phyloP scores from a whole-genome alignment of 1,140 invertebrate genomes.

The Aplysia californica region DNA sequence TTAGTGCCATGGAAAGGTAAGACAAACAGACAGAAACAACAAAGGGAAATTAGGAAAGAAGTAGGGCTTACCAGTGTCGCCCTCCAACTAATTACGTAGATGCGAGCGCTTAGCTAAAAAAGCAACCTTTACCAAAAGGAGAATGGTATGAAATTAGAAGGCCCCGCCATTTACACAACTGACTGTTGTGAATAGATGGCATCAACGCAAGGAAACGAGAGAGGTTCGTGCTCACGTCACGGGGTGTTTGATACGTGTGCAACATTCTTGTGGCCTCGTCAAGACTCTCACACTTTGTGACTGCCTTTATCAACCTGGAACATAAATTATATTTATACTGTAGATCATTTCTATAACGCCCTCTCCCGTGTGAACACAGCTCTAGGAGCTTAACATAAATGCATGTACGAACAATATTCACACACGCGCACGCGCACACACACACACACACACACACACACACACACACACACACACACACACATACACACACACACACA shows the following conservation, averaged over 20 bases:
- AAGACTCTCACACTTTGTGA: neutral
- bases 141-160: constrained; percentile 38
- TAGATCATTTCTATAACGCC: too few relatives aligned
- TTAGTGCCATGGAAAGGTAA: too few relatives aligned
- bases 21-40: too few relatives aligned
- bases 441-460: neutral
- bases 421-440: neutral
- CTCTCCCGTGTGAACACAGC: too few relatives aligned
- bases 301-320: neutral
- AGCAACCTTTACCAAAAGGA: too few relatives aligned
- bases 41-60: too few relatives aligned
- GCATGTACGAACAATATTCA: too few relatives aligned
- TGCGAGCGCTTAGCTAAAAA: too few relatives aligned
- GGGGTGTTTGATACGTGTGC: neutral
- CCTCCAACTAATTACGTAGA: too few relatives aligned
- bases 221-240: neutral
- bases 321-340: neutral
- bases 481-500: neutral
- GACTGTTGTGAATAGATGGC: too few relatives aligned
- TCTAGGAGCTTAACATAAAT: too few relatives aligned
- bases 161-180: constrained; percentile 35
- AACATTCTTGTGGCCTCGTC: neutral
- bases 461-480: neutral
- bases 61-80: too few relatives aligned
- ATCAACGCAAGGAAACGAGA: constrained; percentile 23